Percentiles rank a stretch among this genome's conserved stretches.
Conservation (phyloP, 2,797 vertebrate species). For the Malurus splendens region DNA sequence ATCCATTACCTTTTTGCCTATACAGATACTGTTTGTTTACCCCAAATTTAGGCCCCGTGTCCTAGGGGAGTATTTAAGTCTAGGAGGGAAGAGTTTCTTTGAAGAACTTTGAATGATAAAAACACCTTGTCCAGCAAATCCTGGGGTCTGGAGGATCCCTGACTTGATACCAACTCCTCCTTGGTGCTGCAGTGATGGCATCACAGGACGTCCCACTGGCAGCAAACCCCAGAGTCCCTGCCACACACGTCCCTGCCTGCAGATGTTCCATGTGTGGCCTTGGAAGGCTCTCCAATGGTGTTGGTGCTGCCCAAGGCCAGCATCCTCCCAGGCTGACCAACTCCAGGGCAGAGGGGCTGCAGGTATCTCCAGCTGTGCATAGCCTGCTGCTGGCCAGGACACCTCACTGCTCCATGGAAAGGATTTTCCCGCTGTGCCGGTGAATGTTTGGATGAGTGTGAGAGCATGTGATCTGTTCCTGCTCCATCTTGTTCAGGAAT, state of each 20-base stretch:
- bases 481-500: background rate
- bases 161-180: background rate
- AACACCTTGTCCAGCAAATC: background rate
- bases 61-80: background rate
- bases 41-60: background rate
- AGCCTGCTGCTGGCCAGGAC: background rate
- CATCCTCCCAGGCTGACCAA: background rate
- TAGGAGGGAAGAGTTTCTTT: background rate
- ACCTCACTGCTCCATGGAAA: background rate
- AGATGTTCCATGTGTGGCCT: background rate
- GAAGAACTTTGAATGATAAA: background rate
- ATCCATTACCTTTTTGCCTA: background rate
- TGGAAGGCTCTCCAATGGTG: background rate
- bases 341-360: background rate
- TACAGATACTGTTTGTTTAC: background rate
- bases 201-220: background rate
- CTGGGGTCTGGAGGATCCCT: rapidly evolving
- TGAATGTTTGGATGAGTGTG: background rate
- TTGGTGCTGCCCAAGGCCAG: background rate
- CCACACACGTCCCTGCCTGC: background rate
- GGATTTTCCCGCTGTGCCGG: background rate
- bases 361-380: background rate
- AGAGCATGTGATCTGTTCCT: background rate
- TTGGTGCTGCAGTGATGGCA: background rate
- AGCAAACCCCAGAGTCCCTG: background rate